Evolutionary conservation across 1,140 invertebrate species (phyloP), one percentile per base, ranked within the genome.

Genomic region (Leucophenga varia): DNA sequence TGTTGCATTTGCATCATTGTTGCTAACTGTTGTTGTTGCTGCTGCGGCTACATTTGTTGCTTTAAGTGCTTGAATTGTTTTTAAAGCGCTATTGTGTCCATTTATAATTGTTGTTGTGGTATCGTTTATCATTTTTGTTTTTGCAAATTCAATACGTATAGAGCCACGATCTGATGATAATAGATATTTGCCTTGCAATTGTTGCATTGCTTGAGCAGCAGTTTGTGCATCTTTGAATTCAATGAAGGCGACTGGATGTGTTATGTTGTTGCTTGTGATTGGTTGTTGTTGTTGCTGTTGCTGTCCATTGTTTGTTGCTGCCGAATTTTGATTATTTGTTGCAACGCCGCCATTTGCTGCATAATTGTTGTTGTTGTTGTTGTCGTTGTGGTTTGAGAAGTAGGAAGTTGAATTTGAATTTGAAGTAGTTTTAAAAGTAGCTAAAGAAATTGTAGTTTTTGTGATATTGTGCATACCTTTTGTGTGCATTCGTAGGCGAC

Each of bases 71-170:
- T 53, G 59, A 7, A 17, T 39, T 17, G 32, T 19, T 19, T 13
- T 17, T 22, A n/a, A n/a, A n/a, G 22, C 14, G 39, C 8, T 20
- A 28, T 30, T 37, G 35, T 17, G 13, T 36, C 21, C 43, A 41
- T 48, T 58, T 34, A 61, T 14, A 5, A 49, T 16, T 7, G 44
- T 63, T 20, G 63, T 40, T 10, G 55, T 20, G 13, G 57, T 31
- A 47, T 74, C 71, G 19, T 60, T 74, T 18, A 73, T 54, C 94
- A 97, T 97, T 86, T 96, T 96, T 80, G 90, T 94, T 82, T 95
- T 94, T 76, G 95, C 95, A 83, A 93, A 97, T 84, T 98, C 95
- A 78, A 97, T 95, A 78, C 94, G 87, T 77, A 98, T 95, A 73
- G 93, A 91, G 68, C 93, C 93, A 59, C 90, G 85, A 76, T 97